phyloP scores from a whole-genome alignment of 2,113 vertebrate species.

The Motacilla alba region DNA sequence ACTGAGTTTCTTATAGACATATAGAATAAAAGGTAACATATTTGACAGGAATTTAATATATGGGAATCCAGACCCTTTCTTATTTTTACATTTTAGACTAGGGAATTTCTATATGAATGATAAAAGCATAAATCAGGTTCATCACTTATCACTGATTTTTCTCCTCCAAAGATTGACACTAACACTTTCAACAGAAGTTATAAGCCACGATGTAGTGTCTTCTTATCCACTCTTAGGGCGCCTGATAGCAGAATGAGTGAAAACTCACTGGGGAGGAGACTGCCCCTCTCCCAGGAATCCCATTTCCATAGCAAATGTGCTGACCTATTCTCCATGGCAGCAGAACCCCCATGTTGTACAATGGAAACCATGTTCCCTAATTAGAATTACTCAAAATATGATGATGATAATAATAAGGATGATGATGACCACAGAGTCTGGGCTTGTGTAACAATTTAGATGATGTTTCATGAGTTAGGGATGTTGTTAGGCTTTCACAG shows the following conservation, averaged over 20 bases:
- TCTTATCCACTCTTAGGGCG: background rate
- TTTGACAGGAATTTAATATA: background rate
- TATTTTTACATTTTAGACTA: background rate
- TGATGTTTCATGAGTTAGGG: background rate
- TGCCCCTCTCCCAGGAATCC: background rate
- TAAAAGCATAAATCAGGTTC: background rate
- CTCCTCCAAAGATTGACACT: background rate
- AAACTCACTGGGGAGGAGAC: background rate
- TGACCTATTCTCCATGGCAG: background rate
- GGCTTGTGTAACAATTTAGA: background rate
- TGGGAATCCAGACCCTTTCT: background rate
- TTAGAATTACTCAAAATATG: background rate
- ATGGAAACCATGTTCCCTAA: background rate
- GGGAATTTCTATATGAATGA: background rate
- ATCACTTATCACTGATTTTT: background rate
- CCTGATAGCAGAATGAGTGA: background rate
- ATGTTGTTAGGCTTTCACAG: background rate
- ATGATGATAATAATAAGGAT: background rate
- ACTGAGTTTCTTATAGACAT: background rate
- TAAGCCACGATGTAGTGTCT: accelerated
- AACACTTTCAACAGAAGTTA: background rate
- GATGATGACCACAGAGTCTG: no score
- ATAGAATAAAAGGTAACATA: background rate
- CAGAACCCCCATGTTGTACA: background rate
- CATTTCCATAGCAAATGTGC: background rate